A percentile compares a stretch with the other conserved stretches of the same genome.
phyloP scores from a whole-genome alignment of 2,113 vertebrate genomes.

The Eptatretus burgeri region DNA sequence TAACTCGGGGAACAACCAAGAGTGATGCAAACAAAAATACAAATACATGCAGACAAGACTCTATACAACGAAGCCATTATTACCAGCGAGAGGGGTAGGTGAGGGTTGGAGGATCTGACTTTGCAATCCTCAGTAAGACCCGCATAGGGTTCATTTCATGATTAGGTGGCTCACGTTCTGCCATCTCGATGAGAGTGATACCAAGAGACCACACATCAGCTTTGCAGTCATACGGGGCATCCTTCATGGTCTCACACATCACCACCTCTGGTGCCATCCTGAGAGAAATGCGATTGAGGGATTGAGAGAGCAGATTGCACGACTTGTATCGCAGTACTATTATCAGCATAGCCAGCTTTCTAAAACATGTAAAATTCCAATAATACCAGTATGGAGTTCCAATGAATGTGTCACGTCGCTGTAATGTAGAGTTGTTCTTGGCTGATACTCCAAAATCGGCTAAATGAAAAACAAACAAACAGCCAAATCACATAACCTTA shows the following conservation, averaged over 20 bases:
- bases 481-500: too few relatives aligned
- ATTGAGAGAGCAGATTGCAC: too few relatives aligned
- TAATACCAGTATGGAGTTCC: slow-evolving; percentile 77
- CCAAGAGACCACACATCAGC: slow-evolving; percentile 28
- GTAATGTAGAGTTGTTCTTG: slow-evolving; percentile 75
- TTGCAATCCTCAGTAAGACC: slow-evolving; percentile 21
- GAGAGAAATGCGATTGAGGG: not conserved
- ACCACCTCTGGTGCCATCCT: slow-evolving; percentile 32
- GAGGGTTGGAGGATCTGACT: slow-evolving; percentile 18
- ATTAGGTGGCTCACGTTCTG: slow-evolving; percentile 23
- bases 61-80: too few relatives aligned
- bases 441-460: slow-evolving; percentile 95
- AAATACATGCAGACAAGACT: too few relatives aligned
- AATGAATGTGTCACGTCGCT: slow-evolving; percentile 88
- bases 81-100: slow-evolving; percentile 10
- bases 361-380: too few relatives aligned
- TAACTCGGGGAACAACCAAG: too few relatives aligned
- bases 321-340: too few relatives aligned
- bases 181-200: slow-evolving; percentile 24
- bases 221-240: slow-evolving; percentile 19
- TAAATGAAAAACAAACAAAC: slow-evolving; percentile 14
- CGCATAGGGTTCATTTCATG: slow-evolving; percentile 25
- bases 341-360: too few relatives aligned
- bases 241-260: slow-evolving; percentile 23
- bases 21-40: too few relatives aligned